phyloP scores from a whole-genome alignment of 2,113 vertebrate species.

The Megatriorchis doriae region DNA sequence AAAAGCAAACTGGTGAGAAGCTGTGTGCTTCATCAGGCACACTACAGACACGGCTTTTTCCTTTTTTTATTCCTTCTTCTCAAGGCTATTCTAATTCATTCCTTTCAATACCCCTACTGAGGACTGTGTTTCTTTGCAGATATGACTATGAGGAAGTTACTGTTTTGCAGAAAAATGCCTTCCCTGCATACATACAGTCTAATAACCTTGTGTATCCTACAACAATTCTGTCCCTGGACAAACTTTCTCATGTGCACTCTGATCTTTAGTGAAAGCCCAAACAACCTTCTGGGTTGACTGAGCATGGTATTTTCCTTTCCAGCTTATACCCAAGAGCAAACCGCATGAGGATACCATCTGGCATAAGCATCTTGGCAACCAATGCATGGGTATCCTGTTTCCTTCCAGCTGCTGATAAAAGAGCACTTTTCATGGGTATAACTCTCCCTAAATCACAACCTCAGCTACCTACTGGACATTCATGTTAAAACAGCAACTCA shows the following conservation, averaged over 20 bases:
- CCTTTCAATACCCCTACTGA: not conserved
- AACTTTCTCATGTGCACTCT: not conserved
- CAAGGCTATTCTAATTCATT: not conserved
- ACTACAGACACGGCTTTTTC: accelerated
- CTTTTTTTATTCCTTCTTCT: not conserved
- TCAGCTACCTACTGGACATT: not conserved
- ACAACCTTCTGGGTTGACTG: not conserved
- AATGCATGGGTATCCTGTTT: not conserved
- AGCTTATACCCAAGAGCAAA: not conserved
- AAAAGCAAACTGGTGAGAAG: not conserved
- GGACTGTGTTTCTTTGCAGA: not conserved
- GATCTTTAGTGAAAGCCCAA: not conserved
- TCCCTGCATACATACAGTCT: not conserved
- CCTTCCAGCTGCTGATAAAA: not conserved
- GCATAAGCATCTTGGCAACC: not conserved
- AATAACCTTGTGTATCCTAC: not conserved
- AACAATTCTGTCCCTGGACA: accelerated
- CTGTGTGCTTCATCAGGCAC: not conserved
- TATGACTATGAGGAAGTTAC: not conserved
- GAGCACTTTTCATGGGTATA: not conserved
- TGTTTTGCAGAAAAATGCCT: not conserved
- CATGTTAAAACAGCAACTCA: not conserved
- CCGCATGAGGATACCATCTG: not conserved
- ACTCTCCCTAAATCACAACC: not conserved
- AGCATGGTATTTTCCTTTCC: not conserved